Evolutionary conservation across 2,888 invertebrate species (phyloP), one percentile per base, ranked within the genome.

Genomic region (Drosophila crucigera): DNA sequence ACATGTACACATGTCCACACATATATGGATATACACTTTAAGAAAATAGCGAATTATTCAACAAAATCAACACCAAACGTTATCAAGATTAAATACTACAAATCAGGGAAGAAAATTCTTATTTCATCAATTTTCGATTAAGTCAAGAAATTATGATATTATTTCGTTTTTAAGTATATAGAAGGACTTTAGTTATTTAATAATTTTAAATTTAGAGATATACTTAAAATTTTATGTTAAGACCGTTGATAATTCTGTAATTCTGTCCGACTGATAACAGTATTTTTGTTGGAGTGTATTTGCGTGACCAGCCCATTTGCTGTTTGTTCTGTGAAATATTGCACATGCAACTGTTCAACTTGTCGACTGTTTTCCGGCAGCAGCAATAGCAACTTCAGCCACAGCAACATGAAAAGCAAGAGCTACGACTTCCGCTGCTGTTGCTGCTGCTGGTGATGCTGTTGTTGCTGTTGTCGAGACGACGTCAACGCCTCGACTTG

Each of bases 341-440:
- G 78, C 78, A 80, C 74, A 76, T 78, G 80, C 80, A 78, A 76
- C 79, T 76, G 80, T 86, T 68, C 70, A 87, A 70, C 83, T 82
- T 84, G 85, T 82, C 86, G 54, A 63, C 71, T 76, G 59, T 66
- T 83, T 85, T 88, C 85, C 85, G 88, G 83, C 71, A 41, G 82
- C 71, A 25, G 25, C 55, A 37, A 19, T 7, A 25, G 19, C 54
- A 37, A n/a, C 47, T 16, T 47, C 25, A 47, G 47, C 47, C 16
- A 9, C 37, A 56, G 25, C 25, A 39, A 56, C 56, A 76, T 80
- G 74, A 64, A 78, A 71, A 59, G 68, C 70, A 74, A 77, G 82
- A 88, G 81, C 85, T 88, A 88, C 76, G 79, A 78, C 88, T 88
- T 86, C 85, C 85, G 88, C 62, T 72, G 68, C 39, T 55, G 74